Base-by-base conservation (phyloP, 2,113 vertebrate genomes). In the Rhinolophus sinicus region DNA sequence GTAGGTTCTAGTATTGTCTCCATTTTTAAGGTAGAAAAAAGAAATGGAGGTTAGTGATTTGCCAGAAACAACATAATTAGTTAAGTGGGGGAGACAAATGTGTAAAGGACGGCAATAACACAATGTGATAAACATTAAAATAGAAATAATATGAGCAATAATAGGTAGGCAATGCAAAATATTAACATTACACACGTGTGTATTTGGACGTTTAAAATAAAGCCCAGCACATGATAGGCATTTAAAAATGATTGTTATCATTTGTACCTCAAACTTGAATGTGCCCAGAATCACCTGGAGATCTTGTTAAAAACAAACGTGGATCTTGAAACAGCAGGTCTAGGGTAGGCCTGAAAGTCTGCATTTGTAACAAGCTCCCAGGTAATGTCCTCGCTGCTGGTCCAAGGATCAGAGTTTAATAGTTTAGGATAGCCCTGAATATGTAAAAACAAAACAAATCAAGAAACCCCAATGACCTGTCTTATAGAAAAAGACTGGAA, bases 21-120 rank as follows among this genome's bases (percentile, higher is more conserved):
- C n/a, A 54, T 93, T 88, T 88, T 65, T 65, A 93, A 58, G 91
- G 44, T 67, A 67, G 33, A 77, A 82, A 81, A 78, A 84, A 78
- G 13, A 94, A 93, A 88, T 52, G 15, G 50, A 84, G 58, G 13
- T 94, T 78, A 94, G 72, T 84, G 38, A 85, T 69, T 92, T 95
- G 70, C 77, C 22, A 50, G 73, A 88, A 70, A 88, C 70, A 88
- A 78, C 28, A 78, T 52, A 44, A 78, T 94, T 67, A 83, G 54
- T 44, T 87, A 82, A 64, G 47, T n/a, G 33, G 13, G 44, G 82
- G 54, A 94, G 76, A 78, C 33, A 94, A 64, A 94, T 73, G 24
- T 60, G 33, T 87, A 73, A 83, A 85, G 2, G 22, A 90, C 40
- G 84, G 47, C 62, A 83, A 40, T 78, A 77, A 95, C 30, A 47